Evolutionary conservation across 2,113 vertebrate genomes (phyloP).

Genomic region (Aphelocoma coerulescens): DNA sequence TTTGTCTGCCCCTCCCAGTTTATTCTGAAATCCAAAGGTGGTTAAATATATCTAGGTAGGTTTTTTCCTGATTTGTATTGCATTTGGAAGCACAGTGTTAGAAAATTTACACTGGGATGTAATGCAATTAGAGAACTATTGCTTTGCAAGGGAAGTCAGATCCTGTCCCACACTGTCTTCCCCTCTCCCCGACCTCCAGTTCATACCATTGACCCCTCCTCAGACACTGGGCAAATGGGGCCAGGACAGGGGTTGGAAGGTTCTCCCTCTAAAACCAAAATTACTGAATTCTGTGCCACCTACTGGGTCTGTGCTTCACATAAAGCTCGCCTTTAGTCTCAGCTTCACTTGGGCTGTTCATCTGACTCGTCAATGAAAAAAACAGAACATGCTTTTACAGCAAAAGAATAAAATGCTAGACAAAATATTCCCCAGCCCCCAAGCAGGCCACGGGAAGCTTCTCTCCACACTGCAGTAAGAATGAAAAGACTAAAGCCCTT

Average conservation of each 20-base stretch:
- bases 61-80: neutral
- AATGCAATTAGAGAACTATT: neutral
- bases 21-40: neutral
- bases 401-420: neutral
- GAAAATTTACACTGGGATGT: neutral
- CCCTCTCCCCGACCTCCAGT: fast-evolving
- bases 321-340: neutral
- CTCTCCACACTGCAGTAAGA: neutral
- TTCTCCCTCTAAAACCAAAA: neutral
- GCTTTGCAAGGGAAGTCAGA: neutral
- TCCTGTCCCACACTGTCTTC: neutral
- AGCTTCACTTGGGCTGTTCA: neutral
- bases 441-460: neutral
- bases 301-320: neutral
- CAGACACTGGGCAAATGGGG: neutral
- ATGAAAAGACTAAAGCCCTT: neutral
- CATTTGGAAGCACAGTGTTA: neutral
- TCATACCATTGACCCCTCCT: neutral
- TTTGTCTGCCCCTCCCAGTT: neutral
- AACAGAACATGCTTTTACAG: neutral
- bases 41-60: neutral
- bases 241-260: neutral
- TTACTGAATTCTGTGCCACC: neutral
- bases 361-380: neutral
- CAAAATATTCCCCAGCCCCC: neutral